Evolutionary conservation across 2,113 vertebrate species (phyloP), one percentile per base, ranked within the genome.

Genomic region (Ptychochromis oligacanthus): DNA sequence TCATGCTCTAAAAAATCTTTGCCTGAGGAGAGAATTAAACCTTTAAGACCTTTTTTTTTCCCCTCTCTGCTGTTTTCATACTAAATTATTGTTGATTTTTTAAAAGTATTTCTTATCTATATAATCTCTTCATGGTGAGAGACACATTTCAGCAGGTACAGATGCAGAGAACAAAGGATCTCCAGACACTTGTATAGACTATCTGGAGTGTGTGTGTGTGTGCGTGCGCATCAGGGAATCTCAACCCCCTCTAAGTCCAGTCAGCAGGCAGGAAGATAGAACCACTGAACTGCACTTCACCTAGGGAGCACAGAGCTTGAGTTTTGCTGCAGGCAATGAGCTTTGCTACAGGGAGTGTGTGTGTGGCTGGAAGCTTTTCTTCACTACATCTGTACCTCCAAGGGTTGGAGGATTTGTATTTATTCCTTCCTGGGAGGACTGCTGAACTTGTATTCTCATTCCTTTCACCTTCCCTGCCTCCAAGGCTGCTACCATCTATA

Each of bases 381-480:
- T 70, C 58, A 20, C 81, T 81, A 65, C 70, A 81, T 46, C 87
- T 80, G 83, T 82, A 67, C 80, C 84, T 83, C 75, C 31, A 56
- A 61, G 60, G 77, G 84, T 78, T 54, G n/a, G 40, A 62, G 80
- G 74, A 83, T 88, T 80, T 82, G 76, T 77, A 40, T 80, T 81
- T 87, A 74, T 82, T 54, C 77, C 40, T 76, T 24, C 72, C 77
- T 64, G 57, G 58, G 87, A 83, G 81, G 57, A 52, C 72, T 15
- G 5, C 75, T 84, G 75, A 86, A 86, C 67, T 61, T 54, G 60
- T 64, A 64, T 86, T 91, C 84, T 85, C 78, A 38, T 88, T 81
- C 79, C 57, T 80, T 82, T 62, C 77, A 22, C 58, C 77, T n/a
- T 81, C 72, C 36, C 12, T 49, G 46, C 81, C 86, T 89, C 79